Evolutionary conservation across 2,797 vertebrate genomes (phyloP), one percentile per base, ranked within the genome.

Genomic region (Orientallactaga sibirica): DNA sequence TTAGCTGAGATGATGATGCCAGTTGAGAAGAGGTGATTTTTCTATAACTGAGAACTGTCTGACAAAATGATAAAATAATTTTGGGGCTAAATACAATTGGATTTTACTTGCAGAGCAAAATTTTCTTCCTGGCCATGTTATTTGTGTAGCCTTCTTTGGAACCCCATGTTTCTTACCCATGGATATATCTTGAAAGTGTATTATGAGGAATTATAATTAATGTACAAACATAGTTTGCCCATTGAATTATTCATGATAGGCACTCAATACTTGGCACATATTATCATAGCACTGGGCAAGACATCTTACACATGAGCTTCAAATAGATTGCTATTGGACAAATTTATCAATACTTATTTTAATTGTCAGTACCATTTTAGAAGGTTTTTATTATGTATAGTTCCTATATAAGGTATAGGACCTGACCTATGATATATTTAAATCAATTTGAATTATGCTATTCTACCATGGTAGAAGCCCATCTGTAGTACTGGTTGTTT

Each of bases 51-150:
- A 41, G 2, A 84, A 43, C 15, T 77, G 10, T 7, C 25, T 80
- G 16, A 80, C 3, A 18, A 85, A 87, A 84, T 73, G 3, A 84
- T 81, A 58, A 93, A 92, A 84, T 9, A 84, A 70, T 81, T 88
- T 74, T 82, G 66, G 29, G 88, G 33, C 61, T 61, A 14, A 8
- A 12, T 58, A 37, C 52, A 86, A 58, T 20, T 67, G 18, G 74
- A 55, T 85, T 92, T 81, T 33, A 77, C 11, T 74, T 81, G 7
- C 68, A 80, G 20, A 14, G 70, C 68, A 18, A 86, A 25, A 1
- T 73, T 29, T 1, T 9, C 5, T 88, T 84, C 43, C 7, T 75
- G 87, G 33, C 29, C 58, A 48, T 48, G 73, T 78, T 88, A 78
- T 88, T 71, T 86, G 48, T 58, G 22, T 7, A 75, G 14, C 22